A percentile compares a stretch with the other conserved stretches of the same genome.
phyloP scores from a whole-genome alignment of 2,888 invertebrate genomes.

The Rhingia campestris region DNA sequence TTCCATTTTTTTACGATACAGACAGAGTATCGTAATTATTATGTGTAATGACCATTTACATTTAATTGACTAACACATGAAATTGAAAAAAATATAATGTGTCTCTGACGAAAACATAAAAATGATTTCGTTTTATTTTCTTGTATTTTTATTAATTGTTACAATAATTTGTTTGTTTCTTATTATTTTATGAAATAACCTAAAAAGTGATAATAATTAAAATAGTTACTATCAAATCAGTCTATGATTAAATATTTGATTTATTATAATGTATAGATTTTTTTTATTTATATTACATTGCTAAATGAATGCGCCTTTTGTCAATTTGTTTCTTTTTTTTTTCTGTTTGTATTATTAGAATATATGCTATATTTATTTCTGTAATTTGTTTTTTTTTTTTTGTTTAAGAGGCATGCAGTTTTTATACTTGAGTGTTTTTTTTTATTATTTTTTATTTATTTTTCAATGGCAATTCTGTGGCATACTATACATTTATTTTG shows the following conservation, averaged over 20 bases:
- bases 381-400: conserved; percentile 34
- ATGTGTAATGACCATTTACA: conserved; percentile 4
- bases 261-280: conserved; percentile 57
- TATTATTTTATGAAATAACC: conserved; percentile 70
- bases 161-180: conserved; percentile 42
- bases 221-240: conserved; percentile 82
- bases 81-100: conserved; percentile 61
- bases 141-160: conserved; percentile 43
- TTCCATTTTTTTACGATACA: neutral
- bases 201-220: conserved; percentile 76
- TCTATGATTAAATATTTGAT: conserved; percentile 81
- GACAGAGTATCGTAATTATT: neutral
- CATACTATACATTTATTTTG: conserved; percentile 53
- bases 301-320: conserved; percentile 51
- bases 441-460: conserved; percentile 15
- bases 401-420: conserved; percentile 33
- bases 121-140: conserved; percentile 12
- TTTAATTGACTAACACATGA: conserved; percentile 72
- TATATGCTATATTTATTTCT: conserved; percentile 34
- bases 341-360: conserved; percentile 51
- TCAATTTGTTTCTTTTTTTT: conserved; percentile 13
- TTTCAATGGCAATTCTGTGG: conserved; percentile 73
- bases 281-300: conserved; percentile 60
- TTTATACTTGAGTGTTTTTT: conserved; percentile 42
- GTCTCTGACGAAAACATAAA: conserved; percentile 30